phyloP scores from a whole-genome alignment of 1,140 invertebrate species.

The Vanessa tameamea region DNA sequence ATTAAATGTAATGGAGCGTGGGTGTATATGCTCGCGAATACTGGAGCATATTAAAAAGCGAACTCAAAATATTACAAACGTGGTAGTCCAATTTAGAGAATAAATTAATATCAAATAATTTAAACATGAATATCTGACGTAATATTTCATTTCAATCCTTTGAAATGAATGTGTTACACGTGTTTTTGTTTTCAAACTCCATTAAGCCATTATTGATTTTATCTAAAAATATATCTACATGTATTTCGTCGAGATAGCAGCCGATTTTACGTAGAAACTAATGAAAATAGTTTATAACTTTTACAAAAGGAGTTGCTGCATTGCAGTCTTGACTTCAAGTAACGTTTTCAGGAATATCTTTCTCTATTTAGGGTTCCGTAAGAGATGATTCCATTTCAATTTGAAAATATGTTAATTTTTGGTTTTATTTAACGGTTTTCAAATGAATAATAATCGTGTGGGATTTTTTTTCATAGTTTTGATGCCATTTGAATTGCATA shows the following conservation, averaged over 20 bases:
- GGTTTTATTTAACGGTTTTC: too few species aligned
- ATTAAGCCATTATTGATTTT: conserved; percentile 16
- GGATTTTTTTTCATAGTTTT: too few species aligned
- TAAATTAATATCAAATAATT: neutral
- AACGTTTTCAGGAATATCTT: conserved; percentile 6
- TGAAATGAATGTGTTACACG: neutral
- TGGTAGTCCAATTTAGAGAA: neutral
- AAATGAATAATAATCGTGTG: too few species aligned
- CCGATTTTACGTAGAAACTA: too few species aligned
- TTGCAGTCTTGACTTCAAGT: neutral
- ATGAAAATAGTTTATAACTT: conserved; percentile 1
- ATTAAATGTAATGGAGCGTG: too few species aligned
- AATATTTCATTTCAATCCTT: neutral
- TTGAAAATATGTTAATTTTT: too few species aligned
- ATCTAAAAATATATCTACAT: conserved; percentile 13
- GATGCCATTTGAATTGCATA: too few species aligned
- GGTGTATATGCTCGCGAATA: too few species aligned
- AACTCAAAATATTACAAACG: too few species aligned
- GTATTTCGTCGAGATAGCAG: neutral
- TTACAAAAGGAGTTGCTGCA: conserved; percentile 15
- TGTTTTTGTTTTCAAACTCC: conserved; percentile 10
- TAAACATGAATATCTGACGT: neutral
- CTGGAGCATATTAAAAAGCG: too few species aligned
- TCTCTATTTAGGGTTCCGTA: neutral
- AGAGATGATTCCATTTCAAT: neutral